A percentile compares a stretch with the other conserved stretches of the same genome.
phyloP scores from a whole-genome alignment of 2,797 vertebrate genomes.

The Notolepis coatsorum region DNA sequence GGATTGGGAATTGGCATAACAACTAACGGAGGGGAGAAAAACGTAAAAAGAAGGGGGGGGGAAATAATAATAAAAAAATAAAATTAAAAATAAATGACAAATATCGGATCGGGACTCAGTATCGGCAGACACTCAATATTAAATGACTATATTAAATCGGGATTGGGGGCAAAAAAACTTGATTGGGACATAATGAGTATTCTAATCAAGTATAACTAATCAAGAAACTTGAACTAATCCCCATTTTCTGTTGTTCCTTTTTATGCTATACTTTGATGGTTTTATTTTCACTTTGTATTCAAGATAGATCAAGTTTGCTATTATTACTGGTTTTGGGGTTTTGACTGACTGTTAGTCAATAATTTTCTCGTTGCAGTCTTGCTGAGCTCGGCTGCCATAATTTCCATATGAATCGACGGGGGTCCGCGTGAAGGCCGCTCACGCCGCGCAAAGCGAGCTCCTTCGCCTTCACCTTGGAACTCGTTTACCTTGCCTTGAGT shows the following conservation, averaged over 20 bases:
- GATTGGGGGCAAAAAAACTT: too few species aligned
- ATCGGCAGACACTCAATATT: too few species aligned
- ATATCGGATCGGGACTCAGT: too few species aligned
- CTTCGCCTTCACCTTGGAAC: slow-evolving; percentile 44
- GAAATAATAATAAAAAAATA: too few species aligned
- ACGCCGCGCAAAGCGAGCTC: slow-evolving; percentile 6
- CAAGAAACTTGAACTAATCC: too few species aligned
- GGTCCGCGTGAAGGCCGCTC: slow-evolving; percentile 49
- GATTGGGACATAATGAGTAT: too few species aligned
- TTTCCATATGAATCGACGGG: slow-evolving; percentile 63
- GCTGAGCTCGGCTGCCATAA: slow-evolving; percentile 25
- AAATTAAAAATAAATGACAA: too few species aligned
- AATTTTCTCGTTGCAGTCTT: neutral
- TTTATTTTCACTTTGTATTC: slow-evolving; percentile 47
- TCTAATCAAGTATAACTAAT: too few species aligned
- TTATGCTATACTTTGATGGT: slow-evolving; percentile 19
- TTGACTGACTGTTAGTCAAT: slow-evolving; percentile 24
- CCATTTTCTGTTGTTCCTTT: neutral
- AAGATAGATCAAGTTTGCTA: slow-evolving; percentile 20
- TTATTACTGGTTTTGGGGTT: slow-evolving; percentile 28
- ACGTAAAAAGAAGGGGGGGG: too few species aligned
- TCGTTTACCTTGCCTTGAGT: slow-evolving; percentile 62
- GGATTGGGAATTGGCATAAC: too few species aligned
- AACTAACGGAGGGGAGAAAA: too few species aligned
- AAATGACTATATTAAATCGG: too few species aligned